Evolutionary conservation across 2,113 vertebrate species (phyloP).

Genomic region (Rousettus leschenaultii): DNA sequence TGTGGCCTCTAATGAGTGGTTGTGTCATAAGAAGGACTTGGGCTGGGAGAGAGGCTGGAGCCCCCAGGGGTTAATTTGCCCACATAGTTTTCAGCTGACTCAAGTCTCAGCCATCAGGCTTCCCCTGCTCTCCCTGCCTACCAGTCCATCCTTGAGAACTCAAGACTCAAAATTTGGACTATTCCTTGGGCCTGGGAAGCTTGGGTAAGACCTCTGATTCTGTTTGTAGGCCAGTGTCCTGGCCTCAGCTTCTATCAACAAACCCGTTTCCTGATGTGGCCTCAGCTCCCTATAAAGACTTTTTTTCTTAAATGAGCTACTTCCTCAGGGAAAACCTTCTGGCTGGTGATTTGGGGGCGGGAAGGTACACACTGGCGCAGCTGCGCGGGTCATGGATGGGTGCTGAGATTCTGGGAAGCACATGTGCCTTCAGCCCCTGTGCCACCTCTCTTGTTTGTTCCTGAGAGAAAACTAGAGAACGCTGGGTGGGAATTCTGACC

Average conservation of each 20-base stretch:
- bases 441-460: neutral
- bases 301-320: neutral
- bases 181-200: neutral
- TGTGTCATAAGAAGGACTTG: slow-evolving; percentile 54
- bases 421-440: neutral
- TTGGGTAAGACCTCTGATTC: neutral
- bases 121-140: neutral
- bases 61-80: slow-evolving; percentile 50
- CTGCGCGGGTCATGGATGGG: neutral
- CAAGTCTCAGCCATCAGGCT: slow-evolving; percentile 28
- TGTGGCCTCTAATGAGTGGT: slow-evolving; percentile 66
- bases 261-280: neutral
- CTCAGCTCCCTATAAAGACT: neutral
- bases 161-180: neutral
- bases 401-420: neutral
- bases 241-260: neutral
- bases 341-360: neutral
- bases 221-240: neutral
- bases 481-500: neutral
- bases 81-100: slow-evolving; percentile 64
- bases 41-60: slow-evolving; percentile 13
- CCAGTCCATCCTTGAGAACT: neutral
- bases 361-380: accelerated
- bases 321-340: neutral
- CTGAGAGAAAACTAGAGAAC: neutral